Evolutionary conservation across 2,888 invertebrate genomes (phyloP).

Genomic region (Busseola fusca): DNA sequence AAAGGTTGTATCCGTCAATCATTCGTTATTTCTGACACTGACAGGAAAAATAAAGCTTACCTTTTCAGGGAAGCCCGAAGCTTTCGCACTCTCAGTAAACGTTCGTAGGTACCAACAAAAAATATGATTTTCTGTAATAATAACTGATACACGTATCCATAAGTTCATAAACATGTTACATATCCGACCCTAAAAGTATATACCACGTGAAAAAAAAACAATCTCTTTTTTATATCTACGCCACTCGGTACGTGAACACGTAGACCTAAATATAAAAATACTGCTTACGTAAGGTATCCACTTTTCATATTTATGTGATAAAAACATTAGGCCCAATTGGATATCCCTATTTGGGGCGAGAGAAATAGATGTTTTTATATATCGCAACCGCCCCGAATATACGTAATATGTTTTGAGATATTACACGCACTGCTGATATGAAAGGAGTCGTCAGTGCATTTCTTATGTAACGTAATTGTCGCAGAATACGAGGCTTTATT

Average conservation of each 20-base stretch:
- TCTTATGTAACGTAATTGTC: conserved; percentile 32
- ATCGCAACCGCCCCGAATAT: conserved; percentile 34
- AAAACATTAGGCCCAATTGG: conserved; percentile 65
- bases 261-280: conserved; percentile 61
- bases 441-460: conserved; percentile 51
- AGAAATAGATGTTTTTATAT: conserved; percentile 58
- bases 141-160: conserved; percentile 47
- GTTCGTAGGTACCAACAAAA: conserved; percentile 27
- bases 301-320: conserved; percentile 65
- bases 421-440: conserved; percentile 36
- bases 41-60: conserved; percentile 5
- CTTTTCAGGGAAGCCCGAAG: neutral
- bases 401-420: conserved; percentile 54
- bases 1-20: neutral
- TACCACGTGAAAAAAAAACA: conserved; percentile 46
- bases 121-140: conserved; percentile 51
- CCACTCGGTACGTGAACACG: conserved; percentile 52
- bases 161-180: conserved; percentile 56
- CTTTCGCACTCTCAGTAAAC: conserved; percentile 19
- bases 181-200: conserved; percentile 45
- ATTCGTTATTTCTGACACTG: neutral
- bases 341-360: conserved; percentile 58
- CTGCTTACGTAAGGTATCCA: conserved; percentile 57
- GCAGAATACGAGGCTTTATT: conserved; percentile 26
- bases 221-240: conserved; percentile 59